Evolutionary conservation across 2,113 vertebrate species (phyloP), one percentile per base, ranked within the genome.

Genomic region (Lonchura striata): DNA sequence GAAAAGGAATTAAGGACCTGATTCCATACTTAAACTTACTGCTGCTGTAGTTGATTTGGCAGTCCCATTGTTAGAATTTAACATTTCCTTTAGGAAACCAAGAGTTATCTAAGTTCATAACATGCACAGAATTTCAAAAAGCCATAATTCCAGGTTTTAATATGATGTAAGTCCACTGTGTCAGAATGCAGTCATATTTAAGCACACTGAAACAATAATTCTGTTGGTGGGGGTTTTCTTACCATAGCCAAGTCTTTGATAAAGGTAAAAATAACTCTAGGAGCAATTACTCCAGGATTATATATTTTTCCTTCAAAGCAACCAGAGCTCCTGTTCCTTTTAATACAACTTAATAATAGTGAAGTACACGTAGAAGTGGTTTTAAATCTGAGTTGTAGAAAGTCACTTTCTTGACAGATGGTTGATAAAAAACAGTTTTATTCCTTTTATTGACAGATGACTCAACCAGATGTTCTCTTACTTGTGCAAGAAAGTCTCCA

Each of bases 391-490:
- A 47, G 11, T 74, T 66, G 39, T 71, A 35, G 42, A 53, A 83
- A 86, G 64, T 68, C 11, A 79, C 31, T 10, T 64, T 81, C 79
- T 78, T 89, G 47, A 64, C 57, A 79, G 12, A 11, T 59, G 37
- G 41, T 42, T 59, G 63, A 60, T 84, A 18, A 39, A 74, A 89
- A 96, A 37, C 19, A 63, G 6, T 37, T 86, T 75, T 79, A 23
- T 86, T 92, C 39, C 31, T 94, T 91, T 78, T 86, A 50, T 98
- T 98, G 95, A 86, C 98, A 99, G 99, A 99, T 99, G 98, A 97
- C 98, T 97, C 99, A 99, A 92, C 99, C 99, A 94, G 99, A 99
- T 76, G 98, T 99, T 96, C 98, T 99, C 69, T 96, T 99, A 97
- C 93, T 98, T 96, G 98, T 99, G 88, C 99, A 99, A 97, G 98